Evolutionary conservation across 2,113 vertebrate genomes (phyloP).

Genomic region (Platysternon megacephalum): DNA sequence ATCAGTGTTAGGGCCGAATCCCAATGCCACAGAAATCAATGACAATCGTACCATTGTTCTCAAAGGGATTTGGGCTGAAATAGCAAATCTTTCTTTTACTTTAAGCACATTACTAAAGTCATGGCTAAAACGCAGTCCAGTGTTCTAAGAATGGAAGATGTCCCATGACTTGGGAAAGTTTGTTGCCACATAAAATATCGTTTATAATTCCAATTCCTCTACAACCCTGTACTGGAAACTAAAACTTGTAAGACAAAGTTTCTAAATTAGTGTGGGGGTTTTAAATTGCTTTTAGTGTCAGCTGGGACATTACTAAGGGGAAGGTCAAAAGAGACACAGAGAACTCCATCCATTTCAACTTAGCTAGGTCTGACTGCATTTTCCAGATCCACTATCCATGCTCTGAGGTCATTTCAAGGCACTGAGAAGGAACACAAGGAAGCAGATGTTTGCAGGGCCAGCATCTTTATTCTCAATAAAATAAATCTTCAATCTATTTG

Average conservation of each 20-base stretch:
- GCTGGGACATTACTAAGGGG: not conserved
- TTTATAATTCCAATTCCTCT: constrained; percentile 19
- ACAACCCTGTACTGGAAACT: not conserved
- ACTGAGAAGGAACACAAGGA: not conserved
- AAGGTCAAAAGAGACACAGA: not conserved
- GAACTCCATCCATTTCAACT: not conserved
- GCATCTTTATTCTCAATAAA: not conserved
- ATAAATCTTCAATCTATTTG: not conserved
- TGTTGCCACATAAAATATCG: not conserved
- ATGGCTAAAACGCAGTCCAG: not conserved
- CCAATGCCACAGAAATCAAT: constrained; percentile 3
- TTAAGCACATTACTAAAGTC: constrained; percentile 41
- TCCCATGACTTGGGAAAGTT: not conserved
- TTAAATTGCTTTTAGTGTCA: not conserved
- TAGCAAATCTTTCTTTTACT: not conserved
- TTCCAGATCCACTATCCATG: not conserved
- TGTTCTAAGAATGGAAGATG: not conserved
- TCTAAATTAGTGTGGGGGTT: not conserved
- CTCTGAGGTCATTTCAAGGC: not conserved
- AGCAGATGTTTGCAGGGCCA: not conserved
- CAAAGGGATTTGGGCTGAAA: constrained; percentile 11
- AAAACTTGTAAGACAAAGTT: not conserved
- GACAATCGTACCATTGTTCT: constrained; percentile 44
- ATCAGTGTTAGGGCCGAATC: not conserved
- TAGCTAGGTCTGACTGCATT: not conserved